These are phyloP conservation scores for Ligdia adustata DNA, from an alignment of 2,888 invertebrate genomes.

Conservation along the genomic window DNA sequence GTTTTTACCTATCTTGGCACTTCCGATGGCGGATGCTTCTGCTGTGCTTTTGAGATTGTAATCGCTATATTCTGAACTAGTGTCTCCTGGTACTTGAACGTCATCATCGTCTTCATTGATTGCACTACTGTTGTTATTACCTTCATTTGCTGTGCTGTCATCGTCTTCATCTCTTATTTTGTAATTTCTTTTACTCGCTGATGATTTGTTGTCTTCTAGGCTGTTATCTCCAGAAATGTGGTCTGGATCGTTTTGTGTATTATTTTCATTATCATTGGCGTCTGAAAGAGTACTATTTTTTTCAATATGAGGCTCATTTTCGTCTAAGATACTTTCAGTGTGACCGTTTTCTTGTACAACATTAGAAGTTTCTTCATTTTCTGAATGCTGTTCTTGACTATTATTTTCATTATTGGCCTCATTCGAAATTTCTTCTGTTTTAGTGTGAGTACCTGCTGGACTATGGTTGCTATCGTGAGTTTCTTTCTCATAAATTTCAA, in stretches of 20 bases:
- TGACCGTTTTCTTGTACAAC: constrained; percentile 28
- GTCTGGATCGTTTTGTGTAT: constrained; percentile 7
- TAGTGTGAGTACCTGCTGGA: background rate
- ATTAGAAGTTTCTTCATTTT: constrained; percentile 31
- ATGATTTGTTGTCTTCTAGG: constrained; percentile 22
- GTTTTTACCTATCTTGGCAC: constrained; percentile 74
- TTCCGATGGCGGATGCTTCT: constrained; percentile 65
- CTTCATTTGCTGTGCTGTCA: constrained; percentile 56
- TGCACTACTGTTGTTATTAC: constrained; percentile 64
- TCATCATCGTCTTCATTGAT: constrained; percentile 83
- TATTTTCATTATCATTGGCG: constrained; percentile 21
- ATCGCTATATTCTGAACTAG: constrained; percentile 70
- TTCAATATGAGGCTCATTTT: constrained; percentile 28
- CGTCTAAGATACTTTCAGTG: constrained; percentile 19
- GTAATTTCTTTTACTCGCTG: constrained; percentile 16
- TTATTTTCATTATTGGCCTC: background rate
- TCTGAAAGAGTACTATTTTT: constrained; percentile 1
- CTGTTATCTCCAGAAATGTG: constrained; percentile 17
- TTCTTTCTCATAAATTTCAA: too few species aligned
- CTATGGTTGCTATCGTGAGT: background rate
- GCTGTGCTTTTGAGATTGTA: constrained; percentile 66
- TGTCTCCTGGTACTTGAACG: constrained; percentile 77
- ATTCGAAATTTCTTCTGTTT: too few species aligned
- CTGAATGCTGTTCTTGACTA: constrained; percentile 26
- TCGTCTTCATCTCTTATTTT: constrained; percentile 37